Conservation (phyloP, 2,113 vertebrate genomes). For the Bujurquina vittata region DNA sequence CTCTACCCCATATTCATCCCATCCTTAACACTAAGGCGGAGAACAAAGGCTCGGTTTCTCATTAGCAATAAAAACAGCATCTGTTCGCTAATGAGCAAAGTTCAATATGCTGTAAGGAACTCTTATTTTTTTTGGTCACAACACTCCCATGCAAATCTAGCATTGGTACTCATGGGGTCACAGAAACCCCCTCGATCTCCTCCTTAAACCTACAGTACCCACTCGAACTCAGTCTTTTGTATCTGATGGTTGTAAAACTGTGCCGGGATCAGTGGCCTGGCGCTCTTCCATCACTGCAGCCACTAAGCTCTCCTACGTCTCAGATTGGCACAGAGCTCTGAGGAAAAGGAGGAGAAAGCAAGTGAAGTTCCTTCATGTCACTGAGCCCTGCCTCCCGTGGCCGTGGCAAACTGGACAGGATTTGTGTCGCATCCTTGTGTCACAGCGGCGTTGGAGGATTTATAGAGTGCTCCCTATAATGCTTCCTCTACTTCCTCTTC, state of each 20-base stretch:
- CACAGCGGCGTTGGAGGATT: conserved; percentile 55
- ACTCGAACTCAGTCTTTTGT: conserved; percentile 11
- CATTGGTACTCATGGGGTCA: conserved; percentile 6
- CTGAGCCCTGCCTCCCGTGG: conserved; percentile 24
- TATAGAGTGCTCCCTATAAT: conserved; percentile 62
- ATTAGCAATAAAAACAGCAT: conserved; percentile 2
- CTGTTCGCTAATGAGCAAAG: background rate
- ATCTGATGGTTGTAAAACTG: conserved; percentile 17
- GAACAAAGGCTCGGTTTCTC: conserved; percentile 5
- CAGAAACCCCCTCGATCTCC: background rate
- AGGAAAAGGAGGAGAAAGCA: conserved; percentile 21
- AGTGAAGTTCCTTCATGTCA: conserved; percentile 23
- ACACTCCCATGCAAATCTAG: background rate
- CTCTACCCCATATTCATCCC: background rate
- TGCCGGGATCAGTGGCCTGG: conserved; percentile 34
- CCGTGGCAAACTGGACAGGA: conserved; percentile 21
- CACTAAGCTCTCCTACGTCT: conserved; percentile 39
- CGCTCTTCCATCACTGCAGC: background rate
- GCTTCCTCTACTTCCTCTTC: conserved; percentile 41
- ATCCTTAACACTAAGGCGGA: background rate
- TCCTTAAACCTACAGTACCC: conserved; percentile 17
- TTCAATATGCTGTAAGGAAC: background rate
- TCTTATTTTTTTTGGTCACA: background rate
- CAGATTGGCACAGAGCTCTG: conserved; percentile 19
- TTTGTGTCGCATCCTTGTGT: conserved; percentile 40